Percentiles rank a stretch among this genome's conserved stretches.
Evolutionary conservation across 2,888 invertebrate species (phyloP).

Genomic region (Apamea epomidion): DNA sequence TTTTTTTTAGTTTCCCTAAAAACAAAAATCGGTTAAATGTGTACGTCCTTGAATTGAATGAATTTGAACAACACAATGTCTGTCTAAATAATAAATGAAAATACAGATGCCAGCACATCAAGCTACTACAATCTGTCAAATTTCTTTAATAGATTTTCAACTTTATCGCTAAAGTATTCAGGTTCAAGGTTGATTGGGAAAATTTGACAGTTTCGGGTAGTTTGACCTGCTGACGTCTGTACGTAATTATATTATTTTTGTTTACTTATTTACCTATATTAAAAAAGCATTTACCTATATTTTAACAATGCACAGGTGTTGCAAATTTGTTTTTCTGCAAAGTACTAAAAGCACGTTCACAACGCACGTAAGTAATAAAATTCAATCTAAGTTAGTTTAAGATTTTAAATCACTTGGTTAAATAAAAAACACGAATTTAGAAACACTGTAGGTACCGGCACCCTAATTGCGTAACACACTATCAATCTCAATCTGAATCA

Average conservation of each 20-base stretch:
- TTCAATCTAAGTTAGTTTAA: too few relatives aligned
- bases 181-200: too few relatives aligned
- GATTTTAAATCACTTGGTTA: constrained; percentile 1
- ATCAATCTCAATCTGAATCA: too few relatives aligned
- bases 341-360: constrained; percentile 1
- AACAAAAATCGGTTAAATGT: not conserved
- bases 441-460: not conserved
- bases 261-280: not conserved
- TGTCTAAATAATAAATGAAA: not conserved
- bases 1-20: not conserved
- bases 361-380: constrained; percentile 10
- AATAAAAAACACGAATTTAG: not conserved
- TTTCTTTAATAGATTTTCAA: too few relatives aligned
- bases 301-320: constrained; percentile 10
- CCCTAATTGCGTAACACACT: too few relatives aligned
- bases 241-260: not conserved
- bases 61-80: too few relatives aligned
- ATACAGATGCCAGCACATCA: too few relatives aligned
- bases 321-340: not conserved
- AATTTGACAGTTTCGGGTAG: too few relatives aligned
- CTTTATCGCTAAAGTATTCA: too few relatives aligned
- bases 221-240: too few relatives aligned
- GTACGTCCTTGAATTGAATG: not conserved
- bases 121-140: too few relatives aligned
- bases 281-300: not conserved